Percentiles rank a stretch among this genome's conserved stretches.
phyloP scores from a whole-genome alignment of 2,888 invertebrate species.

The Drosophila colorata region DNA sequence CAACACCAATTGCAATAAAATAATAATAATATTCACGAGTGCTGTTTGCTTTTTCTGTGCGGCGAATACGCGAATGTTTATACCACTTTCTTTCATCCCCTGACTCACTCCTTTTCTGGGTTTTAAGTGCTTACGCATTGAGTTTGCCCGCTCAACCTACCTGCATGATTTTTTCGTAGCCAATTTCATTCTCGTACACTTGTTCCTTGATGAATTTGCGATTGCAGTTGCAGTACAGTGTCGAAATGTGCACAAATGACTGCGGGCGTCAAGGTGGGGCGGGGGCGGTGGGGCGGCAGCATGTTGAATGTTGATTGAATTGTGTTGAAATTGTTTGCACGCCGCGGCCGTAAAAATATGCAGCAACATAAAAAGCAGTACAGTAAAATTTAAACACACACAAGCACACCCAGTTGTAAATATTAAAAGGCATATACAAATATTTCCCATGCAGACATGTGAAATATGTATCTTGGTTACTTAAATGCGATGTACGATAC shows the following conservation, averaged over 20 bases:
- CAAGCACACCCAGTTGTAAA: constrained; percentile 44
- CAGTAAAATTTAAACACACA: constrained; percentile 28
- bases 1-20: constrained; percentile 34
- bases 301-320: constrained; percentile 80
- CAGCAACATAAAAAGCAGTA: constrained; percentile 48
- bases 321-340: constrained; percentile 78
- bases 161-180: constrained; percentile 85
- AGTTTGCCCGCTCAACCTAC: constrained; percentile 61
- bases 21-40: constrained; percentile 44
- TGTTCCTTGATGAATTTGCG: constrained; percentile 84
- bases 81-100: background rate
- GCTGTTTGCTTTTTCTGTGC: constrained; percentile 17
- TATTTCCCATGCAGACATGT: constrained; percentile 49
- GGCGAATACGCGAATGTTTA: background rate
- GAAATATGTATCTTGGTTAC: constrained; percentile 66
- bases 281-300: constrained; percentile 28
- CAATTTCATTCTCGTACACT: constrained; percentile 85
- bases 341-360: constrained; percentile 69
- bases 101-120: background rate
- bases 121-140: constrained; percentile 4
- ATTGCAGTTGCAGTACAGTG: constrained; percentile 85
- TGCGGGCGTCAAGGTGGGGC: constrained; percentile 38
- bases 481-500: constrained; percentile 58
- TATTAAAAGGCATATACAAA: constrained; percentile 67
- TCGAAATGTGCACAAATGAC: constrained; percentile 85